Percentiles rank a stretch among this genome's conserved stretches.
These are phyloP conservation scores for Cryptomyrus ogoouensis DNA, from an alignment of 2,113 vertebrate species.

Conservation along the genomic window DNA sequence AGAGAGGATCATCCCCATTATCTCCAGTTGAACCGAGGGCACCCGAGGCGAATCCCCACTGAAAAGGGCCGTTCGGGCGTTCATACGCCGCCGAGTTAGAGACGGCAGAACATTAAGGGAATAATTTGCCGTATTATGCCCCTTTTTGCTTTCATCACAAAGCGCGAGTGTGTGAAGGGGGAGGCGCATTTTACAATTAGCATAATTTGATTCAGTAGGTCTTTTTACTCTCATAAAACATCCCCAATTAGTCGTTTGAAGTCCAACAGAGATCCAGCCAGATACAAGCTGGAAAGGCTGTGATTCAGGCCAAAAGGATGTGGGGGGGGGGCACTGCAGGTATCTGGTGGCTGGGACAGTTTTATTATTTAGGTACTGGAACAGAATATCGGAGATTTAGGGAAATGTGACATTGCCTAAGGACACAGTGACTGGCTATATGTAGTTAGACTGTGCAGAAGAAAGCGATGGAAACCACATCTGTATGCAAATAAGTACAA, in stretches of 20 bases:
- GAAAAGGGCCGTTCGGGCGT: slow-evolving; percentile 12
- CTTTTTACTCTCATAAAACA: slow-evolving; percentile 23
- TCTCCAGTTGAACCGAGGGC: slow-evolving; percentile 31
- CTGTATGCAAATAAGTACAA: neutral
- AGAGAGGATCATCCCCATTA: slow-evolving; percentile 31
- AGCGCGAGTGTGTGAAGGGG: slow-evolving; percentile 20
- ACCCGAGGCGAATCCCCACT: slow-evolving; percentile 22
- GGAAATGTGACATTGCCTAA: slow-evolving; percentile 2
- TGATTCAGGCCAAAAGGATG: neutral
- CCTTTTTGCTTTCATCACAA: slow-evolving; percentile 11
- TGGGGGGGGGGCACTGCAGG: neutral
- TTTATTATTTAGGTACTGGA: neutral
- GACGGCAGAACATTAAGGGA: slow-evolving; percentile 20
- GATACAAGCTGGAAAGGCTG: slow-evolving; percentile 27
- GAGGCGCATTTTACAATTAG: slow-evolving; percentile 25
- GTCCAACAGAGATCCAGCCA: slow-evolving; percentile 28
- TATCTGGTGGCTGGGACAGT: neutral
- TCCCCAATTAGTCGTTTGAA: slow-evolving; percentile 24
- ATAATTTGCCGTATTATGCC: slow-evolving; percentile 30
- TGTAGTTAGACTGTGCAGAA: neutral
- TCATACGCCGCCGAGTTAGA: slow-evolving; percentile 27
- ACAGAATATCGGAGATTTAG: neutral
- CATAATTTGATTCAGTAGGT: slow-evolving; percentile 25
- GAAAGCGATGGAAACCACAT: neutral
- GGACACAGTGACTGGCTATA: neutral